Base-by-base conservation (phyloP, 1,140 invertebrate genomes). In the Andricus grossulariae region DNA sequence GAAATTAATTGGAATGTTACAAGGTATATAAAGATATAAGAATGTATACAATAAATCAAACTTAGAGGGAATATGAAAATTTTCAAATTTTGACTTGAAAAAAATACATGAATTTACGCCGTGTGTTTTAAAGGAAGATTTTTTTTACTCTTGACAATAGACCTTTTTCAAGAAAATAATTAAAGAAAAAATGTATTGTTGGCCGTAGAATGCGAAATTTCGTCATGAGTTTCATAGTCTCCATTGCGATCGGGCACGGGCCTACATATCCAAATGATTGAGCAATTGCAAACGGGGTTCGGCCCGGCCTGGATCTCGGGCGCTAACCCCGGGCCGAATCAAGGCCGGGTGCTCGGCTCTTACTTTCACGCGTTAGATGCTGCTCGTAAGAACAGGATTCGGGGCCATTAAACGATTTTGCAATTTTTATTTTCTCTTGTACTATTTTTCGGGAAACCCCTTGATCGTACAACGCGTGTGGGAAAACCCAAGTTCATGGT, bases 281-380 rank as follows among this genome's bases (percentile, higher is more conserved):
- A 82, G 80, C 79, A 88, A 88, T 76, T 55, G 73, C 80, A 81
- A 84, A 82, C 81, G 82, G 81, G 74, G 80, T 81, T 81, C 81
- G 81, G 80, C 72, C 72, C 80, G 86, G 85, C 86, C 86, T 86
- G 84, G 84, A 90, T 89, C 79, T 86, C 87, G 89, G 88, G 18
- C 88, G 85, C 85, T 88, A 89, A 90, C 87, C 89, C 86, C 88
- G 74, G 39, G 12, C 72, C 75, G 83, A 88, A 89, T 88, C 88
- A 88, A 90, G 88, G 88, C 85, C 88, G 83, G 39, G 39, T 75
- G 66, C 57, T 32, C 18, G 74, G 86, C 84, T 87, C 84, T 89
- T 88, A 86, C 87, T 89, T 88, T 89, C 87, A 84, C 84, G 80
- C 82, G 77, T 81, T 86, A 78, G 83, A 66, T 66, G 60, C 4